These are phyloP conservation scores for Epinotia brunnichana DNA, from an alignment of 2,888 invertebrate species.

Conservation along the genomic window DNA sequence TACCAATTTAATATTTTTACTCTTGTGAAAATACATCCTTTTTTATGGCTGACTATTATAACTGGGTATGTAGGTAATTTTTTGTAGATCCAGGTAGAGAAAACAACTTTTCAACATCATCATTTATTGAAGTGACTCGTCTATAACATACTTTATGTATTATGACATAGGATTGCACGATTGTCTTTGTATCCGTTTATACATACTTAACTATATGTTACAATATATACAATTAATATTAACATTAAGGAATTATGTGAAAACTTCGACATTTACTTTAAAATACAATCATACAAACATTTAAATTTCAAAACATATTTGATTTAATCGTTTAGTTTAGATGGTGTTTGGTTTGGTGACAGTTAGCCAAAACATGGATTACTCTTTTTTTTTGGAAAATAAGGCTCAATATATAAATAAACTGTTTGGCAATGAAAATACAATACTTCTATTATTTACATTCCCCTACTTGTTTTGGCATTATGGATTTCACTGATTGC, in stretches of 20 bases:
- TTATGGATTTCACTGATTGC: slow-evolving; percentile 56
- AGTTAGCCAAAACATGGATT: not conserved
- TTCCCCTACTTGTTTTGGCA: slow-evolving; percentile 56
- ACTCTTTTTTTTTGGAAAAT: not conserved
- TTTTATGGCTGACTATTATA: too few relatives aligned
- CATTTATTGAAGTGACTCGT: slow-evolving; percentile 77
- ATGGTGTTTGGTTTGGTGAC: slow-evolving; percentile 3
- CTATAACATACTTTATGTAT: slow-evolving; percentile 63
- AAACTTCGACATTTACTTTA: slow-evolving; percentile 29
- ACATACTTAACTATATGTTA: slow-evolving; percentile 44
- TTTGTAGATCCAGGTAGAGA: slow-evolving; percentile 46
- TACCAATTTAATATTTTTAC: too few relatives aligned
- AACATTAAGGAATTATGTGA: slow-evolving; percentile 38
- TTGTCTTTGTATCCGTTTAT: slow-evolving; percentile 75
- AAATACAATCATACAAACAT: slow-evolving; percentile 31
- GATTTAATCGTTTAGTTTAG: not conserved
- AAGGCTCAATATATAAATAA: not conserved
- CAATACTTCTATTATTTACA: slow-evolving; percentile 35
- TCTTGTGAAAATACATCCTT: too few relatives aligned
- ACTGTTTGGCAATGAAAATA: not conserved
- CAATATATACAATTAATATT: slow-evolving; percentile 49
- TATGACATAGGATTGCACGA: slow-evolving; percentile 78
- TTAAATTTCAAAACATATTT: slow-evolving; percentile 16
- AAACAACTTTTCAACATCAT: slow-evolving; percentile 58
- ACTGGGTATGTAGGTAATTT: not conserved